A percentile compares a stretch with the other conserved stretches of the same genome.
phyloP scores from a whole-genome alignment of 2,113 vertebrate genomes.

The Crotalus horridus region DNA sequence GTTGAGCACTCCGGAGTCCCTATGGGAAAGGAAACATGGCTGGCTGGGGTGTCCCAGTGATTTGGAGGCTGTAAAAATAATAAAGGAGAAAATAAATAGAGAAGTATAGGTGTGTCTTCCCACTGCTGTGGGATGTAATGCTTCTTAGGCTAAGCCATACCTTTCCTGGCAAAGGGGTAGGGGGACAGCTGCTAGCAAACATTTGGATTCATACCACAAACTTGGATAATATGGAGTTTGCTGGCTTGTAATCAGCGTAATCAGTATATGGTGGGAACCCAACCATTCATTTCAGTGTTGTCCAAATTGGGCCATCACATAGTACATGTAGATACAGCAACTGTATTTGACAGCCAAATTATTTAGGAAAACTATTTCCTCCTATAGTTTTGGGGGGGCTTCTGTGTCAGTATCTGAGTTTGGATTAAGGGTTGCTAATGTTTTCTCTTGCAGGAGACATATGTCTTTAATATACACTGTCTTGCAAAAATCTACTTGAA shows the following conservation, averaged over 20 bases:
- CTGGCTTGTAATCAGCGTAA: background rate
- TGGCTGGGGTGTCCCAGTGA: background rate
- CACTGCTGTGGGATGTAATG: background rate
- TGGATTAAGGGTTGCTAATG: background rate
- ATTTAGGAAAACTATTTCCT: background rate
- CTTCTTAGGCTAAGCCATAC: background rate
- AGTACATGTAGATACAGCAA: background rate
- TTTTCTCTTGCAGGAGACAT: background rate
- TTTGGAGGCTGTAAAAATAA: slow-evolving; percentile 3
- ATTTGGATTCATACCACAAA: background rate
- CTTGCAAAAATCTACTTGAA: background rate
- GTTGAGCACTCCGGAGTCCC: background rate
- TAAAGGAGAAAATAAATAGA: background rate
- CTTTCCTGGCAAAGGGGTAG: background rate
- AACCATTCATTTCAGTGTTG: background rate
- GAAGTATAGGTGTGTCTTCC: background rate
- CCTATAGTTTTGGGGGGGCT: background rate
- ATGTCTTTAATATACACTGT: background rate
- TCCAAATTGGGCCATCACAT: background rate
- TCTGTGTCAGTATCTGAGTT: background rate
- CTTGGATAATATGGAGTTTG: background rate
- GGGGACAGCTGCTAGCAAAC: background rate
- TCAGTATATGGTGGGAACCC: background rate
- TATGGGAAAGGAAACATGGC: background rate
- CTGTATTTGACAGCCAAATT: background rate